A percentile compares a stretch with the other conserved stretches of the same genome.
phyloP scores from a whole-genome alignment of 2,113 vertebrate species.

The Corythoichthys intestinalis region DNA sequence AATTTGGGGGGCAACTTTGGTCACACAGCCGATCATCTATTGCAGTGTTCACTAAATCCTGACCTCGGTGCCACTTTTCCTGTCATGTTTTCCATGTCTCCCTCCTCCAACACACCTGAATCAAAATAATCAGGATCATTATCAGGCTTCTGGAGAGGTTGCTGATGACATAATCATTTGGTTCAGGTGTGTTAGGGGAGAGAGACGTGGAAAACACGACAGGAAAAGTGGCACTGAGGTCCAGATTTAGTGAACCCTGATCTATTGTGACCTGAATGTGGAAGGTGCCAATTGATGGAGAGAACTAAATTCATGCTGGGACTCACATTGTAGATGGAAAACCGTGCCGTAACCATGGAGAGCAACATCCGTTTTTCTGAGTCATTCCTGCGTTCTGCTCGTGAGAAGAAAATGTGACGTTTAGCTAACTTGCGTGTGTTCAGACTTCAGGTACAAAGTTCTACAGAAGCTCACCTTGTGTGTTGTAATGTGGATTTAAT shows the following conservation, averaged over 20 bases:
- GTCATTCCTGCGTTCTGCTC: not conserved
- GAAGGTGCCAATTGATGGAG: not conserved
- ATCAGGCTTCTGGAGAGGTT: too few species aligned
- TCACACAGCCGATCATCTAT: too few species aligned
- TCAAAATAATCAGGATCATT: too few species aligned
- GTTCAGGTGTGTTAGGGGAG: too few species aligned
- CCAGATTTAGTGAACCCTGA: not conserved
- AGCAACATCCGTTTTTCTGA: not conserved
- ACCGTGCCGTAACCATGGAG: not conserved
- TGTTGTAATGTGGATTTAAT: not conserved
- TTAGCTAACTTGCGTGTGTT: not conserved
- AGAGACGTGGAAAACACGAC: too few species aligned
- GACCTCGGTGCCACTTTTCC: too few species aligned
- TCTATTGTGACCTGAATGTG: not conserved
- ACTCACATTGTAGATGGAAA: not conserved
- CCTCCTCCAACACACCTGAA: too few species aligned
- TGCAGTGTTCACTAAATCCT: too few species aligned
- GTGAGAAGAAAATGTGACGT: not conserved
- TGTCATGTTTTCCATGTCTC: too few species aligned
- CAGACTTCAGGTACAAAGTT: constrained; percentile 2
- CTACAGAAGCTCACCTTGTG: not conserved
- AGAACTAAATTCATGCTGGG: not conserved
- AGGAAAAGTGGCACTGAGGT: too few species aligned
- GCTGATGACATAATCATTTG: too few species aligned
- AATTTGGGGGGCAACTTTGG: too few species aligned